phyloP scores from a whole-genome alignment of 1,140 invertebrate genomes.

The Polyergus mexicanus region DNA sequence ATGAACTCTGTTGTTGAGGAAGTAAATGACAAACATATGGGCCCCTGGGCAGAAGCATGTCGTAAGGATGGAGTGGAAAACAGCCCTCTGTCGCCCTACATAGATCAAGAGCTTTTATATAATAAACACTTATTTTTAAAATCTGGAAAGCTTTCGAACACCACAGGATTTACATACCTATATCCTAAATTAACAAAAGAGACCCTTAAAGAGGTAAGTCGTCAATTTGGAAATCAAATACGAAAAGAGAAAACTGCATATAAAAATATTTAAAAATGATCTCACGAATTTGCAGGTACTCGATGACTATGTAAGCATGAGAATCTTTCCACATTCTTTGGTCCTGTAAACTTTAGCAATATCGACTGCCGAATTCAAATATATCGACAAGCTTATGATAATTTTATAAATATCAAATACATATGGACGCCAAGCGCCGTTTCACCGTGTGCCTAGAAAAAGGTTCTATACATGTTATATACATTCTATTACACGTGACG shows the following conservation, averaged over 20 bases:
- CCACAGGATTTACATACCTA: slow-evolving; percentile 87
- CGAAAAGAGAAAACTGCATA: background rate
- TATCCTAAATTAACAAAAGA: slow-evolving; percentile 89
- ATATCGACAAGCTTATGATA: slow-evolving; percentile 57
- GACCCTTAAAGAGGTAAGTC: slow-evolving; percentile 88
- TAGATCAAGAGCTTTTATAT: slow-evolving; percentile 93
- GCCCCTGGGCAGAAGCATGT: slow-evolving; percentile 95
- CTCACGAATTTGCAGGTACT: slow-evolving; percentile 87
- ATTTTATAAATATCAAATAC: slow-evolving; percentile 53
- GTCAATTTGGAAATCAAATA: background rate
- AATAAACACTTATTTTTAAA: slow-evolving; percentile 93
- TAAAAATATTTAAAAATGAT: slow-evolving; percentile 4
- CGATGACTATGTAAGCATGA: slow-evolving; percentile 90
- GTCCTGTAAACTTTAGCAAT: slow-evolving; percentile 83
- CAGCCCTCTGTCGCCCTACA: slow-evolving; percentile 95
- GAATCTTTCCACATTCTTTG: slow-evolving; percentile 90
- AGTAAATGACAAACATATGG: slow-evolving; percentile 96
- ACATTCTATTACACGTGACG: slow-evolving; percentile 64
- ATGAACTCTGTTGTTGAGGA: slow-evolving; percentile 93
- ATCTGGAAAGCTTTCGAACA: slow-evolving; percentile 89
- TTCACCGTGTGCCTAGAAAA: slow-evolving; percentile 82
- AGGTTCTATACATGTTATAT: slow-evolving; percentile 71
- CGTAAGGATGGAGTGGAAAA: slow-evolving; percentile 91
- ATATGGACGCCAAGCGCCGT: slow-evolving; percentile 28
- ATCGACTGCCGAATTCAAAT: slow-evolving; percentile 48